Conservation (phyloP, 2,113 vertebrate genomes). For the Eonycteris spelaea region DNA sequence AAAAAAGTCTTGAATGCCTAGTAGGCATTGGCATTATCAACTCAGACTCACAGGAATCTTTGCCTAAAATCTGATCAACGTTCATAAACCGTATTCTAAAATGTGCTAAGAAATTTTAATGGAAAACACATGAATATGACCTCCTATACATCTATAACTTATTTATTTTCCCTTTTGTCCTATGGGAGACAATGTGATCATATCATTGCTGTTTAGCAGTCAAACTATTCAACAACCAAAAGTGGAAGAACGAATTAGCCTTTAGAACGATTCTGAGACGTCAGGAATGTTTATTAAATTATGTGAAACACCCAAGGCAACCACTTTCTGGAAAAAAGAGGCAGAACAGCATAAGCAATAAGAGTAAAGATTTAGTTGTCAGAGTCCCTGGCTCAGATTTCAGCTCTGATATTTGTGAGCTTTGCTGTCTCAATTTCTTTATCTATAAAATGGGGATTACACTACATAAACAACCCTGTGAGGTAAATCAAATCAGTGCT, state of each 20-base stretch:
- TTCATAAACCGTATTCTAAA: neutral
- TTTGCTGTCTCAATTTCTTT: conserved; percentile 18
- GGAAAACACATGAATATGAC: neutral
- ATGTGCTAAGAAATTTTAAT: neutral
- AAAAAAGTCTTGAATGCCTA: neutral
- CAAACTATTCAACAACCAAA: neutral
- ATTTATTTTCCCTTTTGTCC: neutral
- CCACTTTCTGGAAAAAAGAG: neutral
- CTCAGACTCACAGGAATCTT: neutral
- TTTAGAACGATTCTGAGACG: neutral
- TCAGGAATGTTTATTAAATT: neutral
- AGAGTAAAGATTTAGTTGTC: neutral
- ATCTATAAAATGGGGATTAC: conserved; percentile 6
- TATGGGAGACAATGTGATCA: neutral
- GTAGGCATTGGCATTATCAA: neutral
- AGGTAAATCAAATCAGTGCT: conserved; percentile 34
- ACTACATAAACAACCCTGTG: neutral
- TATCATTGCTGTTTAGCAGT: neutral
- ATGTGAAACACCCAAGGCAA: neutral
- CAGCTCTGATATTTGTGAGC: neutral
- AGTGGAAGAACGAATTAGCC: neutral
- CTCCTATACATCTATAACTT: neutral
- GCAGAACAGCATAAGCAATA: neutral
- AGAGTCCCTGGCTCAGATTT: neutral
- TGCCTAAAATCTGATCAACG: neutral